Evolutionary conservation across 2,888 invertebrate genomes (phyloP).

Genomic region (Ferrisia virgata): DNA sequence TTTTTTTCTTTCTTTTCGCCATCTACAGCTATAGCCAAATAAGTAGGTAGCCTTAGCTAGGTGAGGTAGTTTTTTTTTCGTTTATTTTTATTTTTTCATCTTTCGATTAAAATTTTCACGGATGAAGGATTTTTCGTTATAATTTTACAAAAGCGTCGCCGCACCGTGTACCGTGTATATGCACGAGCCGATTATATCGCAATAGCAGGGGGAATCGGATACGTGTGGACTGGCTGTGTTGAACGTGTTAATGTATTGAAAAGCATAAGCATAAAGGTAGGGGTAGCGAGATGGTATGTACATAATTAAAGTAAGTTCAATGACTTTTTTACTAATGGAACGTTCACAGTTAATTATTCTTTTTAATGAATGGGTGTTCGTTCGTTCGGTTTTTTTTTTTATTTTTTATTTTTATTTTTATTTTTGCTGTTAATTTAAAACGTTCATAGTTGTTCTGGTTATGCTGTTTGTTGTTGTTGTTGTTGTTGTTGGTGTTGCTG

Average conservation of each 20-base stretch:
- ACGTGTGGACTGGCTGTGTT: neutral
- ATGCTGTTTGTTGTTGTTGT: neutral
- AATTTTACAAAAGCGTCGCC: neutral
- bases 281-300: constrained; percentile 26
- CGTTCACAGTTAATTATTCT: constrained; percentile 30
- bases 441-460: constrained; percentile 26
- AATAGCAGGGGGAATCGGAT: neutral
- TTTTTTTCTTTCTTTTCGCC: too few species aligned
- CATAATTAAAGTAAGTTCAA: constrained; percentile 27
- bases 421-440: constrained; percentile 22
- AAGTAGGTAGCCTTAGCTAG: too few species aligned
- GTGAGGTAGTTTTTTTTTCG: too few species aligned
- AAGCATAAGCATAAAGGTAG: neutral
- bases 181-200: neutral
- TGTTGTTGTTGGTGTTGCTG: too few species aligned
- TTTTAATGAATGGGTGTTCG: constrained; percentile 27
- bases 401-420: neutral
- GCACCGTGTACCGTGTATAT: too few species aligned
- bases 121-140: neutral
- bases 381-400: too few species aligned
- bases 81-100: neutral
- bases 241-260: constrained; percentile 18
- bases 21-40: too few species aligned
- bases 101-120: constrained; percentile 10
- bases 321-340: constrained; percentile 30